Base-by-base conservation (phyloP, 1,140 invertebrate genomes). In the Dryas iulia region DNA sequence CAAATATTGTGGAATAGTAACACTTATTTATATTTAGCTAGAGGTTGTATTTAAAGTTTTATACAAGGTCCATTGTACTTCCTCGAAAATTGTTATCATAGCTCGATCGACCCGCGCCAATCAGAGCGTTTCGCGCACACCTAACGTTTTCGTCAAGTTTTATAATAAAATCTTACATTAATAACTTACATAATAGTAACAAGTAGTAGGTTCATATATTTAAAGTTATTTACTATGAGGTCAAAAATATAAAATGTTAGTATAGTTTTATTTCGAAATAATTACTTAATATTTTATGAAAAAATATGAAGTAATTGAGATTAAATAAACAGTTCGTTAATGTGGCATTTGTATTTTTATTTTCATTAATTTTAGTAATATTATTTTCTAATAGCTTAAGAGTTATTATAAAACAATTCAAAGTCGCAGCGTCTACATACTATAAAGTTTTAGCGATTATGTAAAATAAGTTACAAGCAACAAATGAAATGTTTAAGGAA, bases 71-170 rank as follows among this genome's bases (percentile, higher is more conserved):
- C 26, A 69, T 47, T 69, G 60, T 63, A 76, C 76, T 87, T 87
- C 85, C 83, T 78, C 62, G 76, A 77, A 77, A 63, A 69, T 76
- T 25, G 69, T 74, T 82, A 85, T 87, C 83, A 67, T 68, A 68
- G 58, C 74, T 66, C 71, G 78, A 81, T 84, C 77, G 66, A 73
- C 76, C 68, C 69, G 76, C 75, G 82, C 69, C 78, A 86, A 88
- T 86, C 83, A 88, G 86, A 88, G 84, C 86, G 86, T 82, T 83
- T 78, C 83, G 74, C 74, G 77, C 62, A 54, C 35, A 26, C 52
- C 61, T 69, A 39, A 64, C 56, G 47, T 69, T 65, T 33, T 65
- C 58, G 68, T 70, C 30, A 70, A 59, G 62, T 65, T 59, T 65
- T 64, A 12, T 64, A 54, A 39, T 24, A 57, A 64, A 60, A 39